These are phyloP conservation scores for Pammene aurita DNA, from an alignment of 2,888 invertebrate genomes.

Conservation along the genomic window DNA sequence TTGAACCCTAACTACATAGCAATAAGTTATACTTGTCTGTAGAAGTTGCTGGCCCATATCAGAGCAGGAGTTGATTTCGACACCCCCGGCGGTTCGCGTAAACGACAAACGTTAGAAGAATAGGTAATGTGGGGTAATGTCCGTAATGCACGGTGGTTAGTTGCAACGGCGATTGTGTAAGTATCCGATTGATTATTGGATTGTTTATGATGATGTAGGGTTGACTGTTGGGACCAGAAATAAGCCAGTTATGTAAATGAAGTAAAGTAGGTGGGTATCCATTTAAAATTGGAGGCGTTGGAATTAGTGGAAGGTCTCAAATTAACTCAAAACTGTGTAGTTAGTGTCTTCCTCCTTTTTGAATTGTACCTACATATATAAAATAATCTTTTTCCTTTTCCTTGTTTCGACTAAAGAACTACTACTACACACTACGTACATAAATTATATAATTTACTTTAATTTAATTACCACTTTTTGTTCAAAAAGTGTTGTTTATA, in stretches of 20 bases:
- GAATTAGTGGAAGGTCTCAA: background rate
- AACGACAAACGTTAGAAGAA: conserved; percentile 36
- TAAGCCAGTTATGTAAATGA: no score
- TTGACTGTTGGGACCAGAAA: background rate
- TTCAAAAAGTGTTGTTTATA: no score
- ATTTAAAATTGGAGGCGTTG: background rate
- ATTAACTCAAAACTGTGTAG: background rate
- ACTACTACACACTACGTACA: no score
- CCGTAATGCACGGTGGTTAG: conserved; percentile 35
- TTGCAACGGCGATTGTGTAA: conserved; percentile 26
- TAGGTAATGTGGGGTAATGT: conserved; percentile 33
- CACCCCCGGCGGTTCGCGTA: conserved; percentile 29
- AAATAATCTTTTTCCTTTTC: no score
- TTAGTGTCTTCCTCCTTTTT: background rate
- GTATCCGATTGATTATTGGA: conserved; percentile 18
- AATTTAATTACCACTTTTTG: no score
- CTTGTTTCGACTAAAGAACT: no score
- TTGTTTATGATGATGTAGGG: conserved; percentile 21
- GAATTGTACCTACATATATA: no score
- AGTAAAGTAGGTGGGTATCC: background rate
- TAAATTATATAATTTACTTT: no score
- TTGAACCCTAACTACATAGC: background rate
- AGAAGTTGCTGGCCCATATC: conserved; percentile 6
- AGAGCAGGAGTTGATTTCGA: conserved; percentile 19
- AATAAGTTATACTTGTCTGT: background rate